Evolutionary conservation across 2,797 vertebrate species (phyloP), one percentile per base, ranked within the genome.

Genomic region (Lagorchestes hirsutus): DNA sequence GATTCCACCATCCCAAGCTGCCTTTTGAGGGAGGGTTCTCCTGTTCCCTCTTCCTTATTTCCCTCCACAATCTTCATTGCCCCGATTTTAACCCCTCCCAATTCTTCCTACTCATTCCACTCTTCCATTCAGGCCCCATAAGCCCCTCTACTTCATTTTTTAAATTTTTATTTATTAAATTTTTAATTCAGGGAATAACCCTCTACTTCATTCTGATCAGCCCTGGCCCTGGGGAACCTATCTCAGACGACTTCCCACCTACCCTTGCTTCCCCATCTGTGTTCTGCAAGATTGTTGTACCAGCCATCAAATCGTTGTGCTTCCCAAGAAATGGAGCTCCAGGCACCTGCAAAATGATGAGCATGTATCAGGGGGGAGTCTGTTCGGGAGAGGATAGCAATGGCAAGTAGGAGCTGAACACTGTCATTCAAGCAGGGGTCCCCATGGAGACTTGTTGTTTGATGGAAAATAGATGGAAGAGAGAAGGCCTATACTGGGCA

Each of bases 201-300:
- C 58, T n/a, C 16, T 18, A 8, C 34, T 54, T 31, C 90, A 54
- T 29, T 6, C 50, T 55, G 29, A 52, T 13, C 50, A 50, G 90
- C 28, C 87, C 67, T 94, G n/a, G 46, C 57, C 54, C 27, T 67
- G 1, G 40, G 10, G 16, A 46, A 55, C 93, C 46, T 91, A 56
- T 93, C 52, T 54, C 90, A 28, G 13, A 4, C n/a, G 57, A 58
- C 5, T 58, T 55, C 91, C 93, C 92, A 98, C 98, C 97, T 97
- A 99, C 99, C 99, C 92, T 98, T 99, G 0, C 99, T 98, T 87
- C 99, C 99, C 0, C 98, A 99, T 55, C 97, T 98, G 93, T 99
- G 99, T 95, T 99, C 96, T 74, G 99, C 99, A 92, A 99, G 98
- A 98, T 99, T 99, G 99, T 99, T 99, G 98, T 99, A 99, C 99